Base-by-base conservation (phyloP, 1,140 invertebrate species). In the Orussus abietinus region DNA sequence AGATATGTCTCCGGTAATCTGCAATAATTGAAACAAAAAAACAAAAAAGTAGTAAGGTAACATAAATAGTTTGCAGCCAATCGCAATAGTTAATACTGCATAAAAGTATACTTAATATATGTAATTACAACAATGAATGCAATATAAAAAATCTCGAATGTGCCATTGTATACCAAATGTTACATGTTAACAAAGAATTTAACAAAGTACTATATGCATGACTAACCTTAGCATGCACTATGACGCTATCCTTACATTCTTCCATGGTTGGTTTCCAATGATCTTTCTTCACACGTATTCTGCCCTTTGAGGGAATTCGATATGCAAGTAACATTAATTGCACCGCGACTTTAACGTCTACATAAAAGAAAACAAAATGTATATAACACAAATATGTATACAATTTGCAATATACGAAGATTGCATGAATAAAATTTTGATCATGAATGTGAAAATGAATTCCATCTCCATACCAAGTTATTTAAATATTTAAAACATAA, bases 1-100 rank as follows among this genome's bases (percentile, higher is more conserved):
- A 14, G 38, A 12, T 11, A 45, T 19, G 30, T 45, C 30, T 25
- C 37, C 31, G n/a, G 37, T 9, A 25, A 25, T 40, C 43, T 45
- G 21, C 9, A 21, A 44, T 4, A 13, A 14, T 10, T 12, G n/a
- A n/a, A 1, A 17, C 17, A 4, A 19, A 31, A 5, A 5, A 10
- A 35, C 15, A 13, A 18, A 15, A 5, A 35, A 35, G 14, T 35
- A 18, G 10, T 5, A 15, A 22, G 4, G 5, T 5, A 21, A 3
- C 13, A 22, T 37, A 5, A n/a, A n/a, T n/a, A n/a, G n/a, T n/a
- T n/a, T n/a, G n/a, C n/a, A n/a, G n/a, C n/a, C n/a, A n/a, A n/a
- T n/a, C n/a, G n/a, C n/a, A n/a, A n/a, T n/a, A n/a, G n/a, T n/a
- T n/a, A n/a, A n/a, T n/a, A n/a, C n/a, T n/a, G n/a, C n/a, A n/a